A percentile compares a stretch with the other conserved stretches of the same genome.
Conservation (phyloP, 2,888 invertebrate species). For the Psylliodes chrysocephalus region DNA sequence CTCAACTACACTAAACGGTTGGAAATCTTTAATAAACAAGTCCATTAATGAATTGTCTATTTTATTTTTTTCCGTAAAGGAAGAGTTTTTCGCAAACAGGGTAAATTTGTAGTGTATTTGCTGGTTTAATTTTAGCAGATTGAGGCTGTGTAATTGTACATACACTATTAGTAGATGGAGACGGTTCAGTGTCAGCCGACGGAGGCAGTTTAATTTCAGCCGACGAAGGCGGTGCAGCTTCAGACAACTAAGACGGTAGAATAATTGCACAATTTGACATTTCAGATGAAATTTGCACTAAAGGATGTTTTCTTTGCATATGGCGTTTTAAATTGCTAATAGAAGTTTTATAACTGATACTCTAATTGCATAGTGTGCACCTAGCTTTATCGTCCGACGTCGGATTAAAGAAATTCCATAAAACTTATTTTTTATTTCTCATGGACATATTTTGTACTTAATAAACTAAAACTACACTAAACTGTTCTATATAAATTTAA, state of each 20-base stretch:
- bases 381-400: too few relatives aligned
- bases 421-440: too few relatives aligned
- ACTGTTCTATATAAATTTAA: too few relatives aligned
- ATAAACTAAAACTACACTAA: too few relatives aligned
- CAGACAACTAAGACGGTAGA: too few relatives aligned
- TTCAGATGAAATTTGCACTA: not conserved
- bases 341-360: not conserved
- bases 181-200: not conserved
- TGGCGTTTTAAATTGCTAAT: not conserved
- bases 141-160: not conserved
- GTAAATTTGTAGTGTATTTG: not conserved
- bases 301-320: not conserved
- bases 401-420: too few relatives aligned
- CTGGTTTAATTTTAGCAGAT: too few relatives aligned
- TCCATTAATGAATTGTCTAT: not conserved
- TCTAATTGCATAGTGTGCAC: too few relatives aligned
- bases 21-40: conserved; percentile 10
- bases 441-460: too few relatives aligned
- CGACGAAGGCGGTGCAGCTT: too few relatives aligned
- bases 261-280: not conserved
- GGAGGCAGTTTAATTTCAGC: not conserved
- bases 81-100: not conserved
- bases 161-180: not conserved
- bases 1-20: too few relatives aligned
- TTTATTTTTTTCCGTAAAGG: not conserved